These are phyloP conservation scores for Proteles cristata DNA, from an alignment of 2,113 vertebrate genomes.

Conservation along the genomic window DNA sequence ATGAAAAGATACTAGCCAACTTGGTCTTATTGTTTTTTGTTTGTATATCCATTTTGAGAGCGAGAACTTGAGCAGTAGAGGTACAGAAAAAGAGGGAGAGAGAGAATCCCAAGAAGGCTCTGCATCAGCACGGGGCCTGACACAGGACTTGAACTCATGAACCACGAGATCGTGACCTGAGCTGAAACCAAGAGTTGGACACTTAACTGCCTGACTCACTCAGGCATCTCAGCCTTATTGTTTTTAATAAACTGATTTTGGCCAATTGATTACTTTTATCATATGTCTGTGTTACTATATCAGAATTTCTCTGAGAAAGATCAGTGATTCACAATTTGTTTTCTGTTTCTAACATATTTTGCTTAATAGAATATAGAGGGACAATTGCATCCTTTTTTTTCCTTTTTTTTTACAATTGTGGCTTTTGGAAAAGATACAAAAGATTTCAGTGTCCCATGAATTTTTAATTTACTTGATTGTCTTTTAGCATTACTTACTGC, in stretches of 20 bases:
- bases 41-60: no score
- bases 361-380: not conserved
- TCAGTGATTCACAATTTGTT: not conserved
- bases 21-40: not conserved
- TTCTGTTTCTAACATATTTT: not conserved
- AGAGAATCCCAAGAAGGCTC: no score
- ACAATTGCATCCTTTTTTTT: not conserved
- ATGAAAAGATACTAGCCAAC: not conserved
- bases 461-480: not conserved
- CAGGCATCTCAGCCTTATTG: no score
- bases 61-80: no score
- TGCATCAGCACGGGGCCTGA: no score
- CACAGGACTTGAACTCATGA: no score
- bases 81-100: no score
- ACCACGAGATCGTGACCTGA: no score
- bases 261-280: not conserved
- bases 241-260: not conserved
- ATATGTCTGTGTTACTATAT: not conserved
- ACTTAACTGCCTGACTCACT: no score
- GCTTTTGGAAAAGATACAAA: conserved; percentile 8
- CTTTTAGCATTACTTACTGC: not conserved
- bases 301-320: not conserved
- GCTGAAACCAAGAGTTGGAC: no score
- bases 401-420: not conserved
- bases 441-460: not conserved